A percentile compares a stretch with the other conserved stretches of the same genome.
Conservation (phyloP, 92 coral and sea anemone species). For the Actinostola sp. region DNA sequence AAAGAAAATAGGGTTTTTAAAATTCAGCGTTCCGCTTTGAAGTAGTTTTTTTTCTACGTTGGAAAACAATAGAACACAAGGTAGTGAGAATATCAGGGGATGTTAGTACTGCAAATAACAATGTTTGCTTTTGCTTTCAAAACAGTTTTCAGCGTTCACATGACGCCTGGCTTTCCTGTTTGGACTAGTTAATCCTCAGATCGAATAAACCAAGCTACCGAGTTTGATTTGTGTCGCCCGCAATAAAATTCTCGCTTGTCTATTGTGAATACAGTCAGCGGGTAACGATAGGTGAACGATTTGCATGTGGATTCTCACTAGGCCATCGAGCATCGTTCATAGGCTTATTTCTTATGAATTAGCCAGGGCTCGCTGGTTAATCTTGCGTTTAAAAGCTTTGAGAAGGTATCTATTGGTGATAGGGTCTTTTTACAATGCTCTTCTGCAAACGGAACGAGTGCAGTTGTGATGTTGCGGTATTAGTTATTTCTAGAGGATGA, state of each 20-base stretch:
- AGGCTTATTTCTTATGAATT: too few relatives aligned
- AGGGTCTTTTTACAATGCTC: too few relatives aligned
- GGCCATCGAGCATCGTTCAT: neutral
- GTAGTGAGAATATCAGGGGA: neutral
- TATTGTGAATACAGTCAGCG: neutral
- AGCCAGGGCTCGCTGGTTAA: too few relatives aligned
- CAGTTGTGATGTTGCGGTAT: neutral
- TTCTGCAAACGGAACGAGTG: too few relatives aligned
- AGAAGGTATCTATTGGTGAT: too few relatives aligned
- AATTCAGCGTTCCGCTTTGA: conserved; percentile 9
- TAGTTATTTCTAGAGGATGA: conserved; percentile 1
- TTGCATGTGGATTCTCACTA: conserved; percentile 6
- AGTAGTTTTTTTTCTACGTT: neutral
- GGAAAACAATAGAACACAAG: neutral
- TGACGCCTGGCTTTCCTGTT: neutral
- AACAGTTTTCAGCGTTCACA: neutral
- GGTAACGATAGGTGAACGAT: neutral
- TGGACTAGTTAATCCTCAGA: neutral
- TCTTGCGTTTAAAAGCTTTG: too few relatives aligned
- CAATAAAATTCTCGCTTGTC: neutral
- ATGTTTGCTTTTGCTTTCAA: neutral
- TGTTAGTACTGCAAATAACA: neutral
- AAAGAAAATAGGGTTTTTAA: conserved; percentile 5
- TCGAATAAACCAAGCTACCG: neutral
- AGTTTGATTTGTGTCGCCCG: neutral